Conservation (phyloP, 2,888 invertebrate genomes). For the Carcina quercana region DNA sequence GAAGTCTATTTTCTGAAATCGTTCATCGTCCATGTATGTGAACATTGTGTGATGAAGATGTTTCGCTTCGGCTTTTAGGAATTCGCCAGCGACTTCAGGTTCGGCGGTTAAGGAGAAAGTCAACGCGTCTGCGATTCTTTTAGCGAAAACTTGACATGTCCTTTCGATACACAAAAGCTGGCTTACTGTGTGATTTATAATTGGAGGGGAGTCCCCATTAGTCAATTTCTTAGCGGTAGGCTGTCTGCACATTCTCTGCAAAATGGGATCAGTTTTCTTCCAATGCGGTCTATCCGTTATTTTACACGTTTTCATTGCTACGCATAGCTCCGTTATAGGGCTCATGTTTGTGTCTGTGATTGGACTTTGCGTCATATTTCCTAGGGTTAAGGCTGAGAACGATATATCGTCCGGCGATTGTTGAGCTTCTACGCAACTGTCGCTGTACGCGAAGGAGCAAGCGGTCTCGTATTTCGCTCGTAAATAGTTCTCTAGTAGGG, state of each 20-base stretch:
- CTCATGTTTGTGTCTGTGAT: slow-evolving; percentile 43
- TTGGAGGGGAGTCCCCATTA: slow-evolving; percentile 40
- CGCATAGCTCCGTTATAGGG: slow-evolving; percentile 76
- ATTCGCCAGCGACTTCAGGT: slow-evolving; percentile 70
- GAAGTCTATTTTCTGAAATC: slow-evolving; percentile 78
- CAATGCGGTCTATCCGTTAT: slow-evolving; percentile 52
- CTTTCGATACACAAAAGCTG: slow-evolving; percentile 58
- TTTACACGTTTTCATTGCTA: slow-evolving; percentile 71
- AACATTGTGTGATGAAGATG: slow-evolving; percentile 79
- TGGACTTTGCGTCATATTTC: slow-evolving; percentile 31
- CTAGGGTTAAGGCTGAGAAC: slow-evolving; percentile 43
- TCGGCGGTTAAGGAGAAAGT: slow-evolving; percentile 72
- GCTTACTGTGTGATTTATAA: slow-evolving; percentile 51
- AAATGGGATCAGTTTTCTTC: slow-evolving; percentile 47
- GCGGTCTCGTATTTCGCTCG: slow-evolving; percentile 67
- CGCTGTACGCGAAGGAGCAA: slow-evolving; percentile 49
- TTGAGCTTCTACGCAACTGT: slow-evolving; percentile 41
- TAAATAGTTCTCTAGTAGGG: slow-evolving; percentile 83
- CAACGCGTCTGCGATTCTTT: slow-evolving; percentile 78
- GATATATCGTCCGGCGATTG: slow-evolving; percentile 43
- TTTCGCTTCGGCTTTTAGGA: slow-evolving; percentile 79
- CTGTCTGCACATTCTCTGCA: slow-evolving; percentile 48
- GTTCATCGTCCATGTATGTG: slow-evolving; percentile 79
- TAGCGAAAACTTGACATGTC: slow-evolving; percentile 78
- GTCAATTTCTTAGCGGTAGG: slow-evolving; percentile 30